Base-by-base conservation (phyloP, 2,888 invertebrate genomes). In the Balanococcus diminutus region DNA sequence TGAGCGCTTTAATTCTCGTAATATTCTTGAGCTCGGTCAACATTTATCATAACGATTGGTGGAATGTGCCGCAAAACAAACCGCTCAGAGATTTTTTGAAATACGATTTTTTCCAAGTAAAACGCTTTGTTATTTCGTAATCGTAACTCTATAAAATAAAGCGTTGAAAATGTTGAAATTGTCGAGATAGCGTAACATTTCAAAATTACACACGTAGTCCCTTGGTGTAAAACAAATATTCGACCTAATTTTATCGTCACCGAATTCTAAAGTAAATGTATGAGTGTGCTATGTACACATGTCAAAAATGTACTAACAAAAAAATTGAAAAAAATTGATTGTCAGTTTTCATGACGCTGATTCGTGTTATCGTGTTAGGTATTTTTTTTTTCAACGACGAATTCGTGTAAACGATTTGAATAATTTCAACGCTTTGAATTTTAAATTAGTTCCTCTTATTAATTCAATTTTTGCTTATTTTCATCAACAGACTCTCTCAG, bases 61-160 rank as follows among this genome's bases (percentile, higher is more conserved):
- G 99, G 99, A 93, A 93, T 89, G 95, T 99, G 90, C 98, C 98
- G 3, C 93, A 95, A 8, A 96, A 98, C 91, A 97, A 97, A 89
- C 98, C 98, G 86, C 94, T 99, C 88, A 93, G 99, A 90, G 99
- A 99, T 92, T 99, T 99, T 92, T 94, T 99, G 88, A 99, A 99
- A 92, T 99, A 99, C 90, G 99, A 99, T 91, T 99, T 99, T 93
- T 99, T 99, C 95, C 99, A 99, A 94, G 97, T 96, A 90, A 67
- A 28, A 11, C 28, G n/a, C n/a, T n/a, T 28, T 14, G 28, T n/a
- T 25, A 0, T 28, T 1, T 25, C 28, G 28, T 22, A 16, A 46
- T 46, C 14, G 14, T 36, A n/a, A n/a, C n/a, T n/a, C 36, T 3
- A 36, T 36, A 8, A 5, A 42, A 51, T n/a, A 51, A 67, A 67